A percentile compares a stretch with the other conserved stretches of the same genome.
These are phyloP conservation scores for Neria commutata DNA, from an alignment of 2,888 invertebrate genomes.

Conservation along the genomic window DNA sequence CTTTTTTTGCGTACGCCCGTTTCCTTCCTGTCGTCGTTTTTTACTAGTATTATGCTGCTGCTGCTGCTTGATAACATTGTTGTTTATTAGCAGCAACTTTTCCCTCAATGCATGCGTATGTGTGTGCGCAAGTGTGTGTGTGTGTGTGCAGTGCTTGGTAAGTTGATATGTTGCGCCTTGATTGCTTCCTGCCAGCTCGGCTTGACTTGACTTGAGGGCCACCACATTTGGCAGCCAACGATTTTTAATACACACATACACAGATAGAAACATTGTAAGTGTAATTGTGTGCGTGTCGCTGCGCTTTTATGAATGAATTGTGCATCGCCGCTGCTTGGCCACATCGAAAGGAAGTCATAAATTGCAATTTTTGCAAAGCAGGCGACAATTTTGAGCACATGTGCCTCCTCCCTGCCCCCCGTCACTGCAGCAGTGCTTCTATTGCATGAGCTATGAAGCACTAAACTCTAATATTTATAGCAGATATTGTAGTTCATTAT, in stretches of 20 bases:
- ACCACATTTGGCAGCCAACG: too few species aligned
- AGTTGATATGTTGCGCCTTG: conserved; percentile 54
- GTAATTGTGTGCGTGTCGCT: background rate
- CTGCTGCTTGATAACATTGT: conserved; percentile 15
- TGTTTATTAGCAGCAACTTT: conserved; percentile 33
- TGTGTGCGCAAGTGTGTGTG: background rate
- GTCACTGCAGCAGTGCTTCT: too few species aligned
- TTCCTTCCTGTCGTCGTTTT: background rate
- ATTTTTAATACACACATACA: too few species aligned
- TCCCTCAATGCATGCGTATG: background rate
- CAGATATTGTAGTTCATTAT: too few species aligned
- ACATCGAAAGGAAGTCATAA: background rate
- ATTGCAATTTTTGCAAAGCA: too few species aligned
- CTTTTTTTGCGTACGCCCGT: background rate
- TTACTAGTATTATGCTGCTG: background rate
- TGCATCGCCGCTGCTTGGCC: background rate
- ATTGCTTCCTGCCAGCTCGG: conserved; percentile 55
- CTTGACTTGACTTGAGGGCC: too few species aligned
- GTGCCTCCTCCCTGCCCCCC: too few species aligned
- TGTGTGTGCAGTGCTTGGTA: conserved; percentile 31
- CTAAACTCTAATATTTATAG: too few species aligned
- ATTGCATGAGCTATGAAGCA: too few species aligned
- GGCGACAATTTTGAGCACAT: too few species aligned
- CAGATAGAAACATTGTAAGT: too few species aligned
- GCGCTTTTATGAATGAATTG: conserved; percentile 3